Conservation (phyloP, 2,888 invertebrate genomes). For the Agonopterix heracliana region DNA sequence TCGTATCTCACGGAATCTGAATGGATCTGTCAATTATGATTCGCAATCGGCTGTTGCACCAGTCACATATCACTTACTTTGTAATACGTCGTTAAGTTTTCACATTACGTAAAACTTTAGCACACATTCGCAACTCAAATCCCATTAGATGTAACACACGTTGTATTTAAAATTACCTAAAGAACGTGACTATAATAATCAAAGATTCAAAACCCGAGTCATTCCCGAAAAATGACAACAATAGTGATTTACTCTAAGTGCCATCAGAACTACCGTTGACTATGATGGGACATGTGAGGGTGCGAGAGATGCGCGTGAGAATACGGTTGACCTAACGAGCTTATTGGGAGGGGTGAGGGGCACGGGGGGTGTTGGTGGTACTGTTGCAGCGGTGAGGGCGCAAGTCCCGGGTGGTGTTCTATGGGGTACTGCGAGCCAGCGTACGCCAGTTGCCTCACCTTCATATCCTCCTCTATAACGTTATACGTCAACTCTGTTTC, state of each 20-base stretch:
- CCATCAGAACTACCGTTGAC: slow-evolving; percentile 83
- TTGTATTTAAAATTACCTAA: slow-evolving; percentile 25
- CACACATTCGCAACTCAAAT: slow-evolving; percentile 38
- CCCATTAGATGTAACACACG: slow-evolving; percentile 25
- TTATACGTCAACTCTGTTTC: slow-evolving; percentile 98
- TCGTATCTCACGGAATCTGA: slow-evolving; percentile 40
- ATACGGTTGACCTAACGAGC: slow-evolving; percentile 69
- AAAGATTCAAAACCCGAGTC: slow-evolving; percentile 35
- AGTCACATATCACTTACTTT: slow-evolving; percentile 20
- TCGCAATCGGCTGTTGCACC: slow-evolving; percentile 31
- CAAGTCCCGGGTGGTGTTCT: slow-evolving; percentile 79
- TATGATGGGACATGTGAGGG: slow-evolving; percentile 85
- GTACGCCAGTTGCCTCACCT: slow-evolving; percentile 98
- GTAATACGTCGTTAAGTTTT: slow-evolving; percentile 18
- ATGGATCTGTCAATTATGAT: slow-evolving; percentile 53
- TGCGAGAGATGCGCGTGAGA: slow-evolving; percentile 77
- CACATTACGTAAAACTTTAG: slow-evolving; percentile 10
- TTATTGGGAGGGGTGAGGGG: slow-evolving; percentile 83
- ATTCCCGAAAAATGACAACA: neutral
- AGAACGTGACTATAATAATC: slow-evolving; percentile 60
- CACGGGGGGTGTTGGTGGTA: slow-evolving; percentile 85
- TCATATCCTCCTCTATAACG: slow-evolving; percentile 95
- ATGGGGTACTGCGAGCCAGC: slow-evolving; percentile 83
- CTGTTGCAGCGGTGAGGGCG: slow-evolving; percentile 80
- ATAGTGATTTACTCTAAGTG: neutral